Evolutionary conservation across 2,888 invertebrate species (phyloP), one percentile per base, ranked within the genome.

Genomic region (Cheilosia scutellata): DNA sequence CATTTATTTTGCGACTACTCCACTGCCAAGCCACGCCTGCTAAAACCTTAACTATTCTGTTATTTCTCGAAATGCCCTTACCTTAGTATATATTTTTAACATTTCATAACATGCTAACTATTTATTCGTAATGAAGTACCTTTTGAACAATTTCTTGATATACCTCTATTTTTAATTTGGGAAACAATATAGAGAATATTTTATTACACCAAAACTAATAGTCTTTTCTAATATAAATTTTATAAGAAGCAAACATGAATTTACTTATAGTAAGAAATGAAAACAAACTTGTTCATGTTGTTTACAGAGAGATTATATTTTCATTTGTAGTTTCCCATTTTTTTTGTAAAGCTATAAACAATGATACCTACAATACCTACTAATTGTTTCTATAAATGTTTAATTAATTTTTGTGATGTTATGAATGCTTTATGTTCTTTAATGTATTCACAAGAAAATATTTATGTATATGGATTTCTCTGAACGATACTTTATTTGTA

Each of bases 111-210:
- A 66, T 49, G 20, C 47, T 78, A 53, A 65, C 79, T 70, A 84
- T 65, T 76, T 55, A 84, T 84, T 72, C 58, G 75, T 42, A 84
- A 84, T 65, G 58, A 77, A 82, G 86, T 82, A 86, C 76, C 78
- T 82, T 76, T 82, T 57, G 37, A 82, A 82, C 49, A 77, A 57
- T 68, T 76, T 86, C 72, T 77, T 75, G 63, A 65, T 71, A 60
- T 66, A 76, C 71, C 79, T 79, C 75, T 71, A 66, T 55, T 79
- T 58, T 70, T 60, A 53, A 58, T 77, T 84, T 62, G 40, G 62
- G 51, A 55, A 77, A 65, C 33, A 53, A 58, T 77, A 47, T 31
- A 60, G 27, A 47, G 74, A 20, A 66, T 76, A 68, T 77, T 77
- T 77, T 53, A 66, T 63, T 53, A 76, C 63, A 58, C 62, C 58